These are phyloP conservation scores for Protodeltote pygarga DNA, from an alignment of 2,888 invertebrate genomes.

Conservation along the genomic window DNA sequence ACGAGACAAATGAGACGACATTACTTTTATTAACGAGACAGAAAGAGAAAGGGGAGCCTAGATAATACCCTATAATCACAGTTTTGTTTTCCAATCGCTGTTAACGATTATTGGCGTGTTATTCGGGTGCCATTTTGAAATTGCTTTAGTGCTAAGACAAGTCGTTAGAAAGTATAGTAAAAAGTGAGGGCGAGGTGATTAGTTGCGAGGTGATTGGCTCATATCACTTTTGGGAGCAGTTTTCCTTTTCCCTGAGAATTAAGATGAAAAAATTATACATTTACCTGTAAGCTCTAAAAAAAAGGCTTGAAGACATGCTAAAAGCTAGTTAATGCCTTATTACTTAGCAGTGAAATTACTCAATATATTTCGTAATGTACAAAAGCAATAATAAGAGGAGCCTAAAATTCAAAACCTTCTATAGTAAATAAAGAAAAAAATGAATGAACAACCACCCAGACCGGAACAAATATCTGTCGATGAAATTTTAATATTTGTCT, in stretches of 20 bases:
- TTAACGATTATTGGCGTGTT: conserved; percentile 90
- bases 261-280: no score
- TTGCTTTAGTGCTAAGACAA: conserved; percentile 83
- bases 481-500: no score
- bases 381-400: no score
- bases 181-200: conserved; percentile 71
- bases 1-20: conserved; percentile 67
- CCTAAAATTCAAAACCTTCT: no score
- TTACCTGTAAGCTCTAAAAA: no score
- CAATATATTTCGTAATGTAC: no score
- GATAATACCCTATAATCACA: conserved; percentile 88
- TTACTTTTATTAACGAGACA: conserved; percentile 49
- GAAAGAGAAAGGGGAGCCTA: conserved; percentile 64
- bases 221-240: conserved; percentile 36
- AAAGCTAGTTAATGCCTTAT: no score
- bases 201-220: conserved; percentile 56
- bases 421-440: no score
- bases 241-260: conserved; percentile 14
- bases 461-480: no score
- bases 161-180: conserved; percentile 84
- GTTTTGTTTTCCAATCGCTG: conserved; percentile 90
- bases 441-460: no score
- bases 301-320: no score
- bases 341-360: no score
- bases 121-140: conserved; percentile 86